Evolutionary conservation across 2,888 invertebrate species (phyloP), one percentile per base, ranked within the genome.

Genomic region (Rhopalosiphum nymphaeae): DNA sequence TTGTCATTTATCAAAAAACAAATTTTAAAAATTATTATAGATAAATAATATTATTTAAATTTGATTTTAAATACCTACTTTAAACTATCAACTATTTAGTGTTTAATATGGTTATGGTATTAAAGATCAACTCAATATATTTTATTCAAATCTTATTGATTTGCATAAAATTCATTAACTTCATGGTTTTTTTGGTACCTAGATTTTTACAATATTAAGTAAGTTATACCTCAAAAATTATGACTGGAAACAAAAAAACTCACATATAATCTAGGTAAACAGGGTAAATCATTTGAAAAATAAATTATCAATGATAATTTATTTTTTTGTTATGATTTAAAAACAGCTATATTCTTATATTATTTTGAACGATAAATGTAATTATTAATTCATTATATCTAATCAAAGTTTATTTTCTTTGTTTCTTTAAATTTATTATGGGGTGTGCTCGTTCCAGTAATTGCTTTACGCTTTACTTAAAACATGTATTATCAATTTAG

Each of bases 1-100:
- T 91, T 92, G 25, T 91, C 9, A 87, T 92, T 86, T 46, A 61
- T 92, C 46, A 56, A 10, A 53, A 53, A 84, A 84, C 25, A 53
- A 36, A 91, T 61, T 61, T 21, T 7, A 53, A 26, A 84, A 56
- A 91, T 84, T 84, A 84, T 84, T 16, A 42, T 29, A 56, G 36
- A 78, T 36, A 49, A 78, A 67, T 36, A 78, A 78, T 78, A 78
- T 78, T 36, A 78, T 78, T 78, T 78, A 9, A 78, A 78, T 2
- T 36, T 36, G 36, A 36, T 36, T 78, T 36, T 36, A 9, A 78
- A 78, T 78, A 78, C 21, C 53, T 53, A 53, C 36, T 78, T 78
- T 78, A 21, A 78, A 42, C 36, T 9, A 78, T 78, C 36, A 78
- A 26, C 4, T 78, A 36, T 78, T 78, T 67, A 67, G 16, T n/a